A percentile compares a stretch with the other conserved stretches of the same genome.
Conservation (phyloP, 2,888 invertebrate genomes). For the Schizaphis graminum region DNA sequence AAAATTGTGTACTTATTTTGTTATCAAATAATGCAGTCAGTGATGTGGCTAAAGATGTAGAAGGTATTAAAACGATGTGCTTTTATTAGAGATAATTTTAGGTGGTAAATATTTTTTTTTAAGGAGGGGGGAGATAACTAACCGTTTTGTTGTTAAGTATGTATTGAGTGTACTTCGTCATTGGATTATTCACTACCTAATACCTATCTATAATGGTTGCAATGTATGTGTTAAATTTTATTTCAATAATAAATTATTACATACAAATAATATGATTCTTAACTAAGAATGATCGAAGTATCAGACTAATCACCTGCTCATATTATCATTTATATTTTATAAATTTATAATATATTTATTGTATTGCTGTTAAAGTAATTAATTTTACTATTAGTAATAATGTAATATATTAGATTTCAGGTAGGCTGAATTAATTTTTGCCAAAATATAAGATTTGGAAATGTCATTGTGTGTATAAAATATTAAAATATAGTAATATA, state of each 20-base stretch:
- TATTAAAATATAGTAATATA: background rate
- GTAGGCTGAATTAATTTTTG: background rate
- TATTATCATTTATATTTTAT: background rate
- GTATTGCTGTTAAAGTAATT: background rate
- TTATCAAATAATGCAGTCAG: background rate
- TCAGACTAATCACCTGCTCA: no score
- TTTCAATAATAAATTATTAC: background rate
- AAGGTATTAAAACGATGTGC: background rate
- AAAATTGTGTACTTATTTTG: background rate
- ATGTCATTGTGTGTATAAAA: background rate
- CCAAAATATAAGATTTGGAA: background rate
- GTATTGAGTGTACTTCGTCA: background rate
- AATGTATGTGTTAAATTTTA: background rate
- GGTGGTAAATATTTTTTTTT: background rate
- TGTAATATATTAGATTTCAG: background rate
- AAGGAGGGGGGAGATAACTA: background rate
- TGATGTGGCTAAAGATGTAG: background rate
- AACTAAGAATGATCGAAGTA: no score
- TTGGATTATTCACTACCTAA: background rate
- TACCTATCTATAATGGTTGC: no score
- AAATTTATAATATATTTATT: background rate
- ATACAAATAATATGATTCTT: no score
- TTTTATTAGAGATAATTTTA: background rate
- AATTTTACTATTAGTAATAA: background rate
- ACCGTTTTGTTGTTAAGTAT: background rate